Conservation (phyloP, 2,888 invertebrate genomes). For the Trichacis sp. region DNA sequence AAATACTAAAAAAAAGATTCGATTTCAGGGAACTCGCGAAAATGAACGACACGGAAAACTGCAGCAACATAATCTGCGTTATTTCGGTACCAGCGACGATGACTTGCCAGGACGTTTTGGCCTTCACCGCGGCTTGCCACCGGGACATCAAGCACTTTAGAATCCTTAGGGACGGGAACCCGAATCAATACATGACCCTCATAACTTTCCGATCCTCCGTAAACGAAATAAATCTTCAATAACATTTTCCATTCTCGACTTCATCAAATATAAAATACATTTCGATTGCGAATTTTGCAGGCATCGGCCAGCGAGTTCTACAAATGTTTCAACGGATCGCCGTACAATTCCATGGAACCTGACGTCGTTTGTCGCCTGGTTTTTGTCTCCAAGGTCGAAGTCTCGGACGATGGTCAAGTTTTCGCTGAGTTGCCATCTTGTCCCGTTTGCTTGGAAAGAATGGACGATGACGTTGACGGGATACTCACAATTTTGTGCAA, state of each 20-base stretch:
- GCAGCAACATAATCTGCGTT: constrained; percentile 88
- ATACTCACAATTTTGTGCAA: constrained; percentile 97
- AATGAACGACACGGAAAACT: constrained; percentile 70
- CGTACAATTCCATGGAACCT: constrained; percentile 94
- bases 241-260: background rate
- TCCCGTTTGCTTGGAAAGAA: constrained; percentile 95
- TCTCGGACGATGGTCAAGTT: constrained; percentile 83
- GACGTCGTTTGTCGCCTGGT: constrained; percentile 92
- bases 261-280: background rate
- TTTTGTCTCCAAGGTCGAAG: constrained; percentile 94
- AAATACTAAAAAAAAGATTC: too few relatives aligned
- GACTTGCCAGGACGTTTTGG: constrained; percentile 92
- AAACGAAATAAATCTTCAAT: too few relatives aligned
- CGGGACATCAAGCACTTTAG: constrained; percentile 90
- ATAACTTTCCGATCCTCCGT: constrained; percentile 76
- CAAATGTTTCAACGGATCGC: constrained; percentile 89
- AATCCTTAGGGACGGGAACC: constrained; percentile 90
- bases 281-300: constrained; percentile 64
- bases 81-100: constrained; percentile 90
- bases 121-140: constrained; percentile 94
- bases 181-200: constrained; percentile 98
- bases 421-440: constrained; percentile 96
- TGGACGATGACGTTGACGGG: constrained; percentile 99
- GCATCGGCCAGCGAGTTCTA: constrained; percentile 92
- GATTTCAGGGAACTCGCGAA: background rate